These are phyloP conservation scores for Himalopsyche anomala DNA, from an alignment of 2,888 invertebrate genomes.

Conservation along the genomic window DNA sequence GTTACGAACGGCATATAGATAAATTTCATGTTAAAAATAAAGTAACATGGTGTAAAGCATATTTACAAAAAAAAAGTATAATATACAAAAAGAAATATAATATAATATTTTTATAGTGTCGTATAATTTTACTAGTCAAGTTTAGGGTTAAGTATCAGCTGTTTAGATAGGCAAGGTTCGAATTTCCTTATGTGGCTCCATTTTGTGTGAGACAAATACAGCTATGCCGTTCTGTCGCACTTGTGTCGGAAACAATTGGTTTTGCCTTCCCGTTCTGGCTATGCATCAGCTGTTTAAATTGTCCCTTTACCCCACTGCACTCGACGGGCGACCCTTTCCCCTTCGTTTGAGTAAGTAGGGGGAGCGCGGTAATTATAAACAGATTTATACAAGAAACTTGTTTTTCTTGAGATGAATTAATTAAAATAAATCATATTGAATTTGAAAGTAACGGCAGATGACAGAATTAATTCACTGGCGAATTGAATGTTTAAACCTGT, in stretches of 20 bases:
- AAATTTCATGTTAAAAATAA: no score
- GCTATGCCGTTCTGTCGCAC: constrained; percentile 39
- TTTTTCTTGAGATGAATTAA: constrained; percentile 29
- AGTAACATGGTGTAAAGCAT: no score
- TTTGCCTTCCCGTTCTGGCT: constrained; percentile 50
- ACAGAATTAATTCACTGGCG: background rate
- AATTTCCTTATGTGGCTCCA: constrained; percentile 41
- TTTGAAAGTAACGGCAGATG: constrained; percentile 28
- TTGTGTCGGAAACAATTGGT: background rate
- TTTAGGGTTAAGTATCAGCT: constrained; percentile 64
- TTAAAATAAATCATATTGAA: constrained; percentile 35
- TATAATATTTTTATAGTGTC: no score
- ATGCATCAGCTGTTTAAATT: constrained; percentile 63
- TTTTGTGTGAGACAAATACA: background rate
- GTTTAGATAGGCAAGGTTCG: constrained; percentile 63
- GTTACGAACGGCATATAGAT: no score
- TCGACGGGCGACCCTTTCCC: constrained; percentile 72
- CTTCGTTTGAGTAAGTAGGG: constrained; percentile 73
- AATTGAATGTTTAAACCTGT: background rate
- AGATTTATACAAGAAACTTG: constrained; percentile 31
- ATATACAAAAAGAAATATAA: no score
- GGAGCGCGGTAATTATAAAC: constrained; percentile 45
- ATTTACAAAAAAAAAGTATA: no score
- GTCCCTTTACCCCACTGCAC: constrained; percentile 69
- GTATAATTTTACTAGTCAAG: background rate